phyloP scores from a whole-genome alignment of 2,888 invertebrate species.

The Agapostemon virescens region DNA sequence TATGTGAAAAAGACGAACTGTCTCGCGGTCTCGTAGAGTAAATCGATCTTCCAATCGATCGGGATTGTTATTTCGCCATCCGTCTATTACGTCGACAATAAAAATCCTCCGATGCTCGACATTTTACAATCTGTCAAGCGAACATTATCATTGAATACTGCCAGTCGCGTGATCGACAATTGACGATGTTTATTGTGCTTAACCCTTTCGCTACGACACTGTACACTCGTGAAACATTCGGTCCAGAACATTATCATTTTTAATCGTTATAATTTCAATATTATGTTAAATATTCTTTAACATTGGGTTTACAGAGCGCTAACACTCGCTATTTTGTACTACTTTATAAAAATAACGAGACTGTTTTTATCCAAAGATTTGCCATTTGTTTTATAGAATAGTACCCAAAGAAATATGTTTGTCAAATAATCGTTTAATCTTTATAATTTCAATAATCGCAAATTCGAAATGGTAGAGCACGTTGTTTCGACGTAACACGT shows the following conservation, averaged over 20 bases:
- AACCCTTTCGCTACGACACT: conserved; percentile 1
- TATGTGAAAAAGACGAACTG: neutral
- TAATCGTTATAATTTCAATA: neutral
- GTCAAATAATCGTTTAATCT: too few species aligned
- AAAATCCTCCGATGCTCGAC: conserved; percentile 24
- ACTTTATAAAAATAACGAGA: too few species aligned
- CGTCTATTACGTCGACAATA: conserved; percentile 47
- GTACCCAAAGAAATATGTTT: too few species aligned
- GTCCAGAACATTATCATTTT: neutral
- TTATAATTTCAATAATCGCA: too few species aligned
- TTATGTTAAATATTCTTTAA: neutral
- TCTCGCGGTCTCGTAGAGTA: neutral
- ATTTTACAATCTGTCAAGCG: conserved; percentile 13
- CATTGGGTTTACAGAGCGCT: too few species aligned
- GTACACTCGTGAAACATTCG: neutral
- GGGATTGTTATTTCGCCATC: conserved; percentile 20
- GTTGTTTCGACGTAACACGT: too few species aligned
- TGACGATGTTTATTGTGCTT: conserved; percentile 24
- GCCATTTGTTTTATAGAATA: too few species aligned
- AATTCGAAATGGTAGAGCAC: too few species aligned
- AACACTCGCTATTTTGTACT: too few species aligned
- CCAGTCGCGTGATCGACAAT: conserved; percentile 14
- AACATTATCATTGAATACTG: conserved; percentile 22
- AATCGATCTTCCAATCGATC: conserved; percentile 14
- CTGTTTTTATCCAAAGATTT: too few species aligned